phyloP scores from a whole-genome alignment of 1,140 invertebrate species.

The Drosophila pruinosa region DNA sequence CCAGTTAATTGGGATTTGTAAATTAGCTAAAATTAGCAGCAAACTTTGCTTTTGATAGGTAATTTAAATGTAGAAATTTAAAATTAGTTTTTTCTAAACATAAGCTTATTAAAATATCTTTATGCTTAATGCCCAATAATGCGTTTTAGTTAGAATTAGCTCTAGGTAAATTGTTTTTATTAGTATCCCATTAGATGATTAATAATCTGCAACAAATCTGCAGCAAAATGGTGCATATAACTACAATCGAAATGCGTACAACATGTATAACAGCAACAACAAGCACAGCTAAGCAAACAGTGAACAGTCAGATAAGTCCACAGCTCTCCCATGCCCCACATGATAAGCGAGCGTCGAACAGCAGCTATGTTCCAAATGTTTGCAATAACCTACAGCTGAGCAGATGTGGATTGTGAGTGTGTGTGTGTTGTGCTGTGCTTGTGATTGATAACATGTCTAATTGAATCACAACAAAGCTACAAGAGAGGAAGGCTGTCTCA shows the following conservation, averaged over 20 bases:
- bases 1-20: too few relatives aligned
- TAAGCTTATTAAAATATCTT: too few relatives aligned
- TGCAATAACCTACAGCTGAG: constrained; percentile 47
- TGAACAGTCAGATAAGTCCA: constrained; percentile 44
- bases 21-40: too few relatives aligned
- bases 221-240: background rate
- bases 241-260: constrained; percentile 2
- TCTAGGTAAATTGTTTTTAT: too few relatives aligned
- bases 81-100: background rate
- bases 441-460: constrained; percentile 66
- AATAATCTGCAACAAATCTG: background rate
- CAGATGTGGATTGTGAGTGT: constrained; percentile 10
- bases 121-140: too few relatives aligned
- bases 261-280: constrained; percentile 4
- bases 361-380: constrained; percentile 46
- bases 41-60: too few relatives aligned
- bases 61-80: too few relatives aligned
- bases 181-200: background rate
- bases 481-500: background rate
- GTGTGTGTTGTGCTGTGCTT: constrained; percentile 22
- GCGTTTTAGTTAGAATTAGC: too few relatives aligned
- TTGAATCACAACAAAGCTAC: constrained; percentile 62
- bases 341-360: constrained; percentile 50
- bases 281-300: constrained; percentile 46
- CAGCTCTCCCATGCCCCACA: constrained; percentile 52